phyloP scores from a whole-genome alignment of 2,888 invertebrate genomes.

The Yponomeuta plumbellus region DNA sequence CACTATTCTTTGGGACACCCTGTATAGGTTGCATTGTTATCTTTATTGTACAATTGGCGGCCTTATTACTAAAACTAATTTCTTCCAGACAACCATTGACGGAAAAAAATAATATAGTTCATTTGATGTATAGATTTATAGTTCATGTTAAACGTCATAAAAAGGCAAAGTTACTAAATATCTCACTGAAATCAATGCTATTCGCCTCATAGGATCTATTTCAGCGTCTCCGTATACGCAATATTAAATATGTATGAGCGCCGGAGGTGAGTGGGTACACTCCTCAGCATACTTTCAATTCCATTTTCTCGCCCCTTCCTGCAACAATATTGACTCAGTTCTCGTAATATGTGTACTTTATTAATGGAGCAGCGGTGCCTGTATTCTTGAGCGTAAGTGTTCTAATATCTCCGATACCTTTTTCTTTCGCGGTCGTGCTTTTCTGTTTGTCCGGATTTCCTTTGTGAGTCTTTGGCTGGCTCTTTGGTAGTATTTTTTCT shows the following conservation, averaged over 20 bases:
- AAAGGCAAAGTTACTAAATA: neutral
- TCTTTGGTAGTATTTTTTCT: neutral
- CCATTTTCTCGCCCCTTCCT: conserved; percentile 25
- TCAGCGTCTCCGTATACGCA: conserved; percentile 1
- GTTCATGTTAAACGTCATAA: neutral
- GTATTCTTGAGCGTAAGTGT: conserved; percentile 29
- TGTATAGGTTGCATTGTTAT: no score
- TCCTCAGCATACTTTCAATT: conserved; percentile 33
- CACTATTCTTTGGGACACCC: no score
- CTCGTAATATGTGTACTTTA: conserved; percentile 42
- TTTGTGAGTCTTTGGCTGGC: neutral
- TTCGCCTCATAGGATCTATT: neutral
- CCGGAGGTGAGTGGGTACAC: neutral
- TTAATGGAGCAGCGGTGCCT: conserved; percentile 36
- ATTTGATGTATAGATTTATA: no score
- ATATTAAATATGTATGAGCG: neutral
- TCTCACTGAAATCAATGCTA: neutral
- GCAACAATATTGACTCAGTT: conserved; percentile 31
- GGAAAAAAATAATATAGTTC: no score
- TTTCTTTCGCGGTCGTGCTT: conserved; percentile 10
- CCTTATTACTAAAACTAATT: no score
- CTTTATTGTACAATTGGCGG: no score
- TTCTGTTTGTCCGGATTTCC: conserved; percentile 5
- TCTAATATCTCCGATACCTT: conserved; percentile 25
- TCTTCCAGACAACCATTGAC: no score